A percentile compares a stretch with the other conserved stretches of the same genome.
Evolutionary conservation across 2,797 vertebrate species (phyloP).

Genomic region (Anas acuta): DNA sequence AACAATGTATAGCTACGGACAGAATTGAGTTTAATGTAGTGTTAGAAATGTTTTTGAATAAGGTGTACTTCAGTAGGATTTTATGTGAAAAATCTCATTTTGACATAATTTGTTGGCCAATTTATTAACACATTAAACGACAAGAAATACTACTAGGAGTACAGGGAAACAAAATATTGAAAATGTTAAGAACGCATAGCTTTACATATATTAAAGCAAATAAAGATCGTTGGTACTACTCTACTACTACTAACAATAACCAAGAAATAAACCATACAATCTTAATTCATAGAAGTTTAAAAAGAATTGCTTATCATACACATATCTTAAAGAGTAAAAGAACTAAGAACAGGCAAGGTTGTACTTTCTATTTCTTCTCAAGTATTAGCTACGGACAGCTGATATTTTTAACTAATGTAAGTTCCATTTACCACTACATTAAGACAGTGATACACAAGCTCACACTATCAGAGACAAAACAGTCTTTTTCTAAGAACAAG

Average conservation of each 20-base stretch:
- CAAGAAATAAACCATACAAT: background rate
- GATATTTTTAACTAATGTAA: background rate
- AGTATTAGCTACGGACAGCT: background rate
- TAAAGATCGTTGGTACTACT: background rate
- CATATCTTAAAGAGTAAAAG: background rate
- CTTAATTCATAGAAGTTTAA: background rate
- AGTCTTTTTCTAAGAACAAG: background rate
- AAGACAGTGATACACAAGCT: background rate
- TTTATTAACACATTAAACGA: background rate
- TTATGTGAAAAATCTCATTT: background rate
- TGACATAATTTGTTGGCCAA: background rate
- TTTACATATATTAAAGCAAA: background rate
- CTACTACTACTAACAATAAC: background rate
- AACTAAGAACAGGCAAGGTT: background rate
- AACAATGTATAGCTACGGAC: conserved; percentile 90
- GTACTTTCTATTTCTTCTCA: background rate
- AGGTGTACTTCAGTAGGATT: background rate
- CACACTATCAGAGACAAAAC: background rate
- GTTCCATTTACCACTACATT: background rate
- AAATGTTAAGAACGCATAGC: background rate
- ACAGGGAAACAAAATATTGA: background rate
- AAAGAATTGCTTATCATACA: background rate
- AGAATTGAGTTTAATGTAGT: background rate
- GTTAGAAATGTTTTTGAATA: background rate
- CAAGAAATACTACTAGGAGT: background rate